Base-by-base conservation (phyloP, 1,140 invertebrate genomes). In the Trichonephila clavata region DNA sequence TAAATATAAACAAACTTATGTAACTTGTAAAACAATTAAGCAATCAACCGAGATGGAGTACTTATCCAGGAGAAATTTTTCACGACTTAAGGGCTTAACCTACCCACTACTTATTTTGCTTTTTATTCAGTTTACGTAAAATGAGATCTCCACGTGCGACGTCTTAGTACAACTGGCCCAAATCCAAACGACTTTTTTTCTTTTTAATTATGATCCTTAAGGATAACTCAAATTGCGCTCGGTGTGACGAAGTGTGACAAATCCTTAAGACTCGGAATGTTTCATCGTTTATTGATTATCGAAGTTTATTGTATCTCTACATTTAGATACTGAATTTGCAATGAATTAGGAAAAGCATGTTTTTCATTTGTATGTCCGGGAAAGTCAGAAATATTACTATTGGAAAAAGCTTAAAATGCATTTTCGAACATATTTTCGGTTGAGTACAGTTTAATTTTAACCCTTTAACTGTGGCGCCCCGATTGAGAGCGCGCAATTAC, bases 141-240 rank as follows among this genome's bases (percentile, higher is more conserved):
- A 32, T 16, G 18, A 77, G 13, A 77, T 6, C 71, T 39, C 27
- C 71, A 77, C 71, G 71, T 77, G 71, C 71, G 7, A 6, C 27
- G 16, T 77, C 13, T 77, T 77, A 18, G 27, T 13, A 77, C 18
- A 77, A 77, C 27, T 77, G 71, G 71, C 71, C 71, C 18, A 27
- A 39, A 77, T 77, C 71, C 16, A 6, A 77, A 77, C 32, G 71
- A 32, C 3, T 77, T 39, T 71, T 71, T 71, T 32, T 39, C 32
- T 77, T 77, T 32, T 77, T 77, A 77, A 77, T 77, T 77, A 77
- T 77, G 27, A 77, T 39, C 32, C 16, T 39, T 77, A 5, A 77
- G 32, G 71, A 77, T 77, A 77, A 27, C 27, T 39, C 4, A 77
- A 77, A 77, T 77, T 16, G 16, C 27, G 18, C 71, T 27, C 20